Evolutionary conservation across 2,113 vertebrate genomes (phyloP), one percentile per base, ranked within the genome.

Genomic region (Micronycteris hirsuta): DNA sequence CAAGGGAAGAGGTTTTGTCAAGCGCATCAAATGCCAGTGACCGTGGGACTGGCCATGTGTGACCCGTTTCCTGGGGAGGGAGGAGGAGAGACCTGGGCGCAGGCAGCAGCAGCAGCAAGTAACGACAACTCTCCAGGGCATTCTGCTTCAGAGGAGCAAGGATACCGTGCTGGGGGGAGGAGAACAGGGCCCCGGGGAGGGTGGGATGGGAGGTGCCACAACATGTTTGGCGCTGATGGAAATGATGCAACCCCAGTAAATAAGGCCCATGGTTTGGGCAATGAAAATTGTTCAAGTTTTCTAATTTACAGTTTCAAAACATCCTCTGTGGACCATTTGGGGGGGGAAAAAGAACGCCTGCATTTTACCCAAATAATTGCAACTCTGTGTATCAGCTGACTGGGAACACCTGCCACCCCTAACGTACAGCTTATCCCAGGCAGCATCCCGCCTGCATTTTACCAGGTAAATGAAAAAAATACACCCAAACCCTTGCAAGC

Each of bases 31-130:
- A 49, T 0, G n/a, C 36, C 28, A 6, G 11, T 3, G 28, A 31
- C 22, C 0, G 0, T 1, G 45, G 10, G 49, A 49, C 81, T 67
- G 67, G 52, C n/a, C 15, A 0, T 1, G 0, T 7, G 43, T 19
- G 19, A 0, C 52, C 54, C 4, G 16, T 17, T 17, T 61, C 38
- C 71, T 22, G 26, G 19, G 38, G 45, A 31, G n/a, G 19, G 2
- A 16, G 36, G 31, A 36, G 65, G 70, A n/a, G 49, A 43, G 24
- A 19, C 31, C 5, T 2, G 45, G 11, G 19, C 54, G 8, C 54
- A 56, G 11, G 36, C 1, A 20, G 9, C 61, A 61, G 28, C 22
- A 17, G 74, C 43, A 13, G 56, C 4, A 2, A 58, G 67, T 10
- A 3, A 24, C 36, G 78, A 36, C 70, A 36, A 17, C n/a, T 77